Base-by-base conservation (phyloP, 2,113 vertebrate species). In the Chaetorhynchus papuensis region DNA sequence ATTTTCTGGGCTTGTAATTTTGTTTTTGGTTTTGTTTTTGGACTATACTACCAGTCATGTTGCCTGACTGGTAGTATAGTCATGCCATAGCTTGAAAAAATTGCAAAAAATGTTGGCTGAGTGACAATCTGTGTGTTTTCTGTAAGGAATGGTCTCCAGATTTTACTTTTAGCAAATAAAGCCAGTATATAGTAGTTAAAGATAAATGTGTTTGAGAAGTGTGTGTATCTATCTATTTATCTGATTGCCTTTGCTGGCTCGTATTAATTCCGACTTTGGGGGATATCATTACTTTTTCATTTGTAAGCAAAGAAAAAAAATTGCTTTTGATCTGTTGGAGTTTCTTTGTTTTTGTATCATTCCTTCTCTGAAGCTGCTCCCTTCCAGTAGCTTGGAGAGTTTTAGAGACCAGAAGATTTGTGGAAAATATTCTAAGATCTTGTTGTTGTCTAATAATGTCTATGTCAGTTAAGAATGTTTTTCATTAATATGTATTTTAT, bases 331-430 rank as follows among this genome's bases (percentile, higher is more conserved):
- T 95, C 81, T 89, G 47, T 87, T 94, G 65, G 35, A 83, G 30
- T 90, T 83, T 76, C 94, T 97, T 97, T 98, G 78, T 68, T 94
- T 94, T 94, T 87, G 30, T 80, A 14, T 89, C 53, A n/a, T 92
- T 97, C 91, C 85, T 92, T 87, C 80, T 89, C 30, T 88, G 92
- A 94, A 97, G 96, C 96, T 98, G 94, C 97, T 97, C 90, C 59
- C 83, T 94, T 97, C 92, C 71, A 83, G 89, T 87, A 93, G 77
- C 80, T 92, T 77, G 33, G 52, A 89, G 75, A 89, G 82, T 80
- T 84, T 83, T 93, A 92, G 87, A 68, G 90, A 92, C 63, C 82
- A 93, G 78, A 93, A 92, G 70, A 92, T 95, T 94, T 96, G 63
- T 82, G 83, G 60, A 94, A 97, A 97, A 95, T 87, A 79, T 68